Percentiles rank a stretch among this genome's conserved stretches.
Evolutionary conservation across 2,797 vertebrate genomes (phyloP).

Genomic region (Megalops cyprinoides): DNA sequence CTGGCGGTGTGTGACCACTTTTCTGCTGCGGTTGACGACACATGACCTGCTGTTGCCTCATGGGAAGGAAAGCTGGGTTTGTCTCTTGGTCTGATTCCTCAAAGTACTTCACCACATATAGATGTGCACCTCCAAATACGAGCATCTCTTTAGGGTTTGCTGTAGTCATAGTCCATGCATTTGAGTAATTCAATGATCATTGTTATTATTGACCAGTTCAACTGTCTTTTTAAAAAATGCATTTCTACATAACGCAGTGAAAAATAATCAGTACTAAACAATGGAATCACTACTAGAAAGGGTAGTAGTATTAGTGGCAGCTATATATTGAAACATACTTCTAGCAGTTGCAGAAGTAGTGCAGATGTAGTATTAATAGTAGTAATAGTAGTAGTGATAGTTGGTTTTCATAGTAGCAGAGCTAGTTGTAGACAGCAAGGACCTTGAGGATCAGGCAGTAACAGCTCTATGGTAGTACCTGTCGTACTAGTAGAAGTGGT

Average conservation of each 20-base stretch:
- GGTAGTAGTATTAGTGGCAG: too few species aligned
- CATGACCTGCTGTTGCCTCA: slow-evolving; percentile 93
- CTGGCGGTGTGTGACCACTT: slow-evolving; percentile 98
- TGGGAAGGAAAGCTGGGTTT: slow-evolving; percentile 82
- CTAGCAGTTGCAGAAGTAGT: background rate
- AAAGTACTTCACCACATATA: slow-evolving; percentile 60
- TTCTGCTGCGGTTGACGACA: slow-evolving; percentile 99
- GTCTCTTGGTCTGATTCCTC: slow-evolving; percentile 69
- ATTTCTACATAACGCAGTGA: background rate
- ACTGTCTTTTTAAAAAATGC: background rate
- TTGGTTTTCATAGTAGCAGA: background rate
- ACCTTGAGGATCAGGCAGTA: background rate
- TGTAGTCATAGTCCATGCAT: background rate
- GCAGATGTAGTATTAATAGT: background rate
- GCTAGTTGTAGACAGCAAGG: background rate
- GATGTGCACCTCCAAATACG: background rate
- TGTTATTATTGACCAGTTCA: background rate
- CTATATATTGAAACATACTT: background rate
- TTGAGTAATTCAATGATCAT: background rate
- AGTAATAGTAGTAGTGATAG: background rate
- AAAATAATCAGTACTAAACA: background rate
- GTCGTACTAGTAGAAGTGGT: too few species aligned
- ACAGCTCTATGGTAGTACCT: background rate
- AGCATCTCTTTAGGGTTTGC: too few species aligned
- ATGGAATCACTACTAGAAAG: background rate